Evolutionary conservation across 2,797 vertebrate species (phyloP).

Genomic region (Diceros bicornis): DNA sequence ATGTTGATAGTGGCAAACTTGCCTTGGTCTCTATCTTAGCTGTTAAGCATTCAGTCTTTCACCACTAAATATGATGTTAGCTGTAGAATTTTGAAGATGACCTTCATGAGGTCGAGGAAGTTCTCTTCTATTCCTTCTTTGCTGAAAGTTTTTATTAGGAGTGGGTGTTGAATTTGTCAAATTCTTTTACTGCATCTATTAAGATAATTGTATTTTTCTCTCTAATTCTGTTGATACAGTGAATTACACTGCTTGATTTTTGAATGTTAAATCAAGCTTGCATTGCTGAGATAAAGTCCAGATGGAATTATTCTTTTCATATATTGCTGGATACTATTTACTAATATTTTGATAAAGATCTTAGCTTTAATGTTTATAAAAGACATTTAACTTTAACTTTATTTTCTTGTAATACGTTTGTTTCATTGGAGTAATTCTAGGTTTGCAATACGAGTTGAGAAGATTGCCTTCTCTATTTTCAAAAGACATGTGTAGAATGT

Average conservation of each 20-base stretch:
- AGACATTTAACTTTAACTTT: background rate
- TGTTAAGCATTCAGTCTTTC: background rate
- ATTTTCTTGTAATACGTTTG: background rate
- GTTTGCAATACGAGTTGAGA: background rate
- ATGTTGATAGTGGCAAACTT: background rate
- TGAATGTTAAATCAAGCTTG: background rate
- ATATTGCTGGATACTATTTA: background rate
- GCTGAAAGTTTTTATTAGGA: background rate
- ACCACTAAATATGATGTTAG: background rate
- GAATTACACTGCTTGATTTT: background rate
- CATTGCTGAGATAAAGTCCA: background rate
- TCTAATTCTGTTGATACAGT: background rate
- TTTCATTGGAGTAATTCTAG: background rate
- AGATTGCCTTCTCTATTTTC: background rate
- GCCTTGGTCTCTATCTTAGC: background rate
- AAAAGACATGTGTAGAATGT: background rate
- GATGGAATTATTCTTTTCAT: background rate
- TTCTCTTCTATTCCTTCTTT: background rate
- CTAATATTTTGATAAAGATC: background rate
- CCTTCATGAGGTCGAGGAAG: background rate
- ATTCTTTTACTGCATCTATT: background rate
- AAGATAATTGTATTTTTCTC: background rate
- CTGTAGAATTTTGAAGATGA: background rate
- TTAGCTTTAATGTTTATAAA: background rate
- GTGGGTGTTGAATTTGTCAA: background rate